These are phyloP conservation scores for Ormyrus rosae DNA, from an alignment of 2,888 invertebrate genomes.

Conservation along the genomic window DNA sequence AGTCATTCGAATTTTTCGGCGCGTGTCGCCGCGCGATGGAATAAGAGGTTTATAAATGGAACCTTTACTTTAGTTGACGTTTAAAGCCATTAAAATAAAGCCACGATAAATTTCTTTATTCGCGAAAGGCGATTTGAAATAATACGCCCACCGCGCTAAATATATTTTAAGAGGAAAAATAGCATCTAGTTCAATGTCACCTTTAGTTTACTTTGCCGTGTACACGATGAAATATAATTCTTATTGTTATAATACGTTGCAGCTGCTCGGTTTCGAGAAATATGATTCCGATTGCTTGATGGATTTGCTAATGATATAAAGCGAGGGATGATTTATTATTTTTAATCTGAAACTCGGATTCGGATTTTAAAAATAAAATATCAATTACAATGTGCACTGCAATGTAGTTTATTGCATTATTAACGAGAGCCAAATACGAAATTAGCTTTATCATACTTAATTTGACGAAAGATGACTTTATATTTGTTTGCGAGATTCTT, in stretches of 20 bases:
- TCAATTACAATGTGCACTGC: neutral
- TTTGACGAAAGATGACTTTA: conserved; percentile 13
- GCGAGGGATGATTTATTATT: neutral
- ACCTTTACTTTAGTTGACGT: neutral
- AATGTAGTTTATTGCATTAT: conserved; percentile 1
- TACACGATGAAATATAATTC: too few species aligned
- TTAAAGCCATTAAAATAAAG: conserved; percentile 34
- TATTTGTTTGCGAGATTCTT: neutral
- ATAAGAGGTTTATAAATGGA: conserved; percentile 28
- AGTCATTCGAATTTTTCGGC: too few species aligned
- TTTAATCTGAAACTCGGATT: neutral
- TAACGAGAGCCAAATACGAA: conserved; percentile 33
- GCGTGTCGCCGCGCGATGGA: neutral
- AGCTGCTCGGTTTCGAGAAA: neutral
- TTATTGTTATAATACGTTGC: neutral
- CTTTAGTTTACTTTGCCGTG: conserved; percentile 5
- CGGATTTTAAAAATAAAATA: conserved; percentile 16
- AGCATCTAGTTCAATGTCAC: conserved; percentile 45
- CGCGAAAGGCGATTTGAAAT: conserved; percentile 37
- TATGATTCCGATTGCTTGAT: neutral
- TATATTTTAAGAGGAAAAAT: conserved; percentile 42
- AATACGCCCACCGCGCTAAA: conserved; percentile 19
- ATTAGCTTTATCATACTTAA: conserved; percentile 16
- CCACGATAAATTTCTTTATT: conserved; percentile 30
- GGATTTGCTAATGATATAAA: neutral